Conservation (phyloP, 2,888 invertebrate species). For the Pegoplata infirma region DNA sequence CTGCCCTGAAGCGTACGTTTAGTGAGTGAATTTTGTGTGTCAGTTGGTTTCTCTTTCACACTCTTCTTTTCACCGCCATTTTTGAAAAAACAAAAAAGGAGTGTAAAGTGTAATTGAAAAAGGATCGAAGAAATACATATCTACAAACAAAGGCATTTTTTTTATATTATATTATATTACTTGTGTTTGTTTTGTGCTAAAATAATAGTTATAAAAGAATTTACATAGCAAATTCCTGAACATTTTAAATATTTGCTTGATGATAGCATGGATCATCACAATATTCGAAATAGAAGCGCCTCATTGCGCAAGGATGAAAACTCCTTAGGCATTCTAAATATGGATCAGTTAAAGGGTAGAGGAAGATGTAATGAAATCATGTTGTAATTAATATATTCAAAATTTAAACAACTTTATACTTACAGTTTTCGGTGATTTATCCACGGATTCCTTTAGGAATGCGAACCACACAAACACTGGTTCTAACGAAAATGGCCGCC, state of each 20-base stretch:
- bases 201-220: background rate
- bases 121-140: background rate
- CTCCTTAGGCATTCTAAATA: slow-evolving; percentile 70
- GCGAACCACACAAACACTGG: slow-evolving; percentile 12
- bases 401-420: slow-evolving; percentile 3
- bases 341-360: slow-evolving; percentile 71
- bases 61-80: slow-evolving; percentile 38
- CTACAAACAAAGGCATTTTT: no score
- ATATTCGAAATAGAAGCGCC: slow-evolving; percentile 8
- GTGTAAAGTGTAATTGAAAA: background rate
- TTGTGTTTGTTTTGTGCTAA: background rate
- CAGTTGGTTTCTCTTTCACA: slow-evolving; percentile 1
- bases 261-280: slow-evolving; percentile 29
- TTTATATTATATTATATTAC: no score
- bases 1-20: no score
- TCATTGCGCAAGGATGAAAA: slow-evolving; percentile 63
- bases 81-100: slow-evolving; percentile 9
- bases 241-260: background rate
- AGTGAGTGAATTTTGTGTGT: no score
- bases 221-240: background rate
- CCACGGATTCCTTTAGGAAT: slow-evolving; percentile 66
- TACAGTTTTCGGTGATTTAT: slow-evolving; percentile 72
- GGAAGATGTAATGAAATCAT: slow-evolving; percentile 40
- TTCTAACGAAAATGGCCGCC: slow-evolving; percentile 41
- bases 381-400: background rate